Percentiles rank a stretch among this genome's conserved stretches.
These are phyloP conservation scores for Gymnocypris eckloni DNA, from an alignment of 2,797 vertebrate genomes.

Conservation along the genomic window DNA sequence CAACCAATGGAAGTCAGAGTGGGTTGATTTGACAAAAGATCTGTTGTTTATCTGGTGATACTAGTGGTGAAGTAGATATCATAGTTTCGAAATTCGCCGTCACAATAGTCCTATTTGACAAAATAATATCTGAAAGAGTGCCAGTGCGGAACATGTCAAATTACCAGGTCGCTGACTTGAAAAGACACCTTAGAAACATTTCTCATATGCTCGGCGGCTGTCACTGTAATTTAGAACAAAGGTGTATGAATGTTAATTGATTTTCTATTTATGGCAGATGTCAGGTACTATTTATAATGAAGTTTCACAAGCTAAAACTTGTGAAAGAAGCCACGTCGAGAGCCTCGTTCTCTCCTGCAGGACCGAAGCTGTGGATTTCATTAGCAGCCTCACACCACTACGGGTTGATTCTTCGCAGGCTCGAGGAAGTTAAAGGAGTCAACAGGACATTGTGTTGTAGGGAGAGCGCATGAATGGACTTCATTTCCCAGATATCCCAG, in stretches of 20 bases:
- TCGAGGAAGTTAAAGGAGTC: conserved; percentile 30
- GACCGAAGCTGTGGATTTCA: conserved; percentile 40
- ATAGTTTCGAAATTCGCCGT: not conserved
- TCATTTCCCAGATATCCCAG: conserved; percentile 42
- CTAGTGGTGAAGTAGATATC: not conserved
- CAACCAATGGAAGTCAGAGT: not conserved
- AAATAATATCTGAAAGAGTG: conserved; percentile 4
- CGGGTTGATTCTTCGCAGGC: conserved; percentile 25
- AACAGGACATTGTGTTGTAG: conserved; percentile 25
- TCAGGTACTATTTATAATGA: conserved; percentile 60
- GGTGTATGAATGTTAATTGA: conserved; percentile 61
- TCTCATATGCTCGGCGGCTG: conserved; percentile 42
- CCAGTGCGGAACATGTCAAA: conserved; percentile 37
- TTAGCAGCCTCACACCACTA: conserved; percentile 30
- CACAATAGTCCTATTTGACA: not conserved
- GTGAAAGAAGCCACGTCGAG: conserved; percentile 29
- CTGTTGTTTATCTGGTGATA: not conserved
- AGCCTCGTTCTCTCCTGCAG: conserved; percentile 24
- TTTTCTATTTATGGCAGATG: conserved; percentile 60
- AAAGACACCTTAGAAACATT: conserved; percentile 49
- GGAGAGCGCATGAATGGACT: conserved; percentile 28
- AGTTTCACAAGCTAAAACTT: conserved; percentile 49
- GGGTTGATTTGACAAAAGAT: not conserved
- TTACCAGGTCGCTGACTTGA: conserved; percentile 47
- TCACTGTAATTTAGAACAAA: conserved; percentile 56